These are phyloP conservation scores for Mamestra brassicae DNA, from an alignment of 2,888 invertebrate genomes.

Conservation along the genomic window DNA sequence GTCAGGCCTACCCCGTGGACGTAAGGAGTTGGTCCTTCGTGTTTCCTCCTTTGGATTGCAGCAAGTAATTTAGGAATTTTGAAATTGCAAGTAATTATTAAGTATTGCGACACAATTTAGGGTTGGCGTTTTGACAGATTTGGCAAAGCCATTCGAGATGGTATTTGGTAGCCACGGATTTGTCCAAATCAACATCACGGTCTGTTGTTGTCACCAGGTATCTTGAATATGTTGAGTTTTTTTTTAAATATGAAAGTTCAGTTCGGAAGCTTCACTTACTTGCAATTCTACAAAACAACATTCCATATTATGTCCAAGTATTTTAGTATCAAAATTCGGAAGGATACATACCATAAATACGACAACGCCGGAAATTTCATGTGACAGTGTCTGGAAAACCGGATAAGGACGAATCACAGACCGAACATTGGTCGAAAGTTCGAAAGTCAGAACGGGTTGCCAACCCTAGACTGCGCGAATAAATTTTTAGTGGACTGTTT, in stretches of 20 bases:
- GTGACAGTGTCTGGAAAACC: conserved; percentile 52
- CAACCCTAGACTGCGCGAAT: conserved; percentile 37
- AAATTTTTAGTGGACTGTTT: conserved; percentile 46
- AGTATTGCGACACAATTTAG: conserved; percentile 23
- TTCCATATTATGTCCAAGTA: background rate
- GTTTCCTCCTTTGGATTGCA: conserved; percentile 26
- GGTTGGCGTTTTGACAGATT: conserved; percentile 12
- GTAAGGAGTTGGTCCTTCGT: conserved; percentile 18
- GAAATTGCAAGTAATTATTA: conserved; percentile 30
- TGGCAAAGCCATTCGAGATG: too few species aligned
- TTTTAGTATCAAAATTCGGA: conserved; percentile 7
- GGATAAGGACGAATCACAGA: conserved; percentile 46
- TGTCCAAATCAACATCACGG: background rate
- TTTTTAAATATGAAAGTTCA: background rate
- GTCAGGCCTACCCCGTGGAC: conserved; percentile 36
- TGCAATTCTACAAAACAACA: background rate
- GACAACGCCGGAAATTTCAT: conserved; percentile 54
- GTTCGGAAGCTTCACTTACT: background rate
- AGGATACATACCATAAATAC: conserved; percentile 44
- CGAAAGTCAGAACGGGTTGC: conserved; percentile 19
- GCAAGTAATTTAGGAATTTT: conserved; percentile 11
- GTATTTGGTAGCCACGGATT: background rate
- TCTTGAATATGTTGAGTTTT: background rate
- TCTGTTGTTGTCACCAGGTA: too few species aligned
- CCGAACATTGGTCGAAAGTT: conserved; percentile 29